Conservation (phyloP, 37 sponge, comb jelly and placozoan species). For the Spongilla lacustris region DNA sequence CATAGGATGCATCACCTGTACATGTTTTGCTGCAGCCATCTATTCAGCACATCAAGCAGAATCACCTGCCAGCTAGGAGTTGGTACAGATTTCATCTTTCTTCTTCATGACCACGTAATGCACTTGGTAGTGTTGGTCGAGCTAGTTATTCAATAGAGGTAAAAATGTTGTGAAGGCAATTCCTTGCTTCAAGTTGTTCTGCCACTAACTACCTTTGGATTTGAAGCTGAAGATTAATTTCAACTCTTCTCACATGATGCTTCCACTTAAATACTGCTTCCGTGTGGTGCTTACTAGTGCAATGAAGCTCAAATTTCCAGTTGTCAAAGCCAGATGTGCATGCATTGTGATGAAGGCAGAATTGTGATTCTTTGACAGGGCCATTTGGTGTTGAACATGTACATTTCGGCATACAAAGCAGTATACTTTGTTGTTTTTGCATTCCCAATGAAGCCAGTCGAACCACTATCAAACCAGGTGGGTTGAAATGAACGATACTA, state of each 20-base stretch:
- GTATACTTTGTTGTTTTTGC: slow-evolving; percentile 1
- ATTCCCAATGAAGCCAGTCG: background rate
- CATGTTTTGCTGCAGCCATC: background rate
- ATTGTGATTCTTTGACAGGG: background rate
- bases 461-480: no score
- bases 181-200: background rate
- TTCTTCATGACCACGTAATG: slow-evolving; percentile 12
- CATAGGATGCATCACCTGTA: background rate
- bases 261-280: slow-evolving; percentile 15
- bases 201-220: background rate
- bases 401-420: slow-evolving; percentile 6
- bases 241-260: background rate
- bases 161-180: background rate
- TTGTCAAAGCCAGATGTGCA: background rate
- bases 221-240: background rate
- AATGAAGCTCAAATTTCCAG: slow-evolving; percentile 6
- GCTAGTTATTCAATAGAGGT: slow-evolving; percentile 2
- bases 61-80: background rate
- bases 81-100: background rate
- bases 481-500: no score
- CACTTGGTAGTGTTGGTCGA: background rate
- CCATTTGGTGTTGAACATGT: background rate
- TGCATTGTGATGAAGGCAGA: background rate
- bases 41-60: slow-evolving; percentile 5
- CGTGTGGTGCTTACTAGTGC: background rate